Conservation (phyloP, 1,140 invertebrate genomes). For the Scaptomyza hsui region DNA sequence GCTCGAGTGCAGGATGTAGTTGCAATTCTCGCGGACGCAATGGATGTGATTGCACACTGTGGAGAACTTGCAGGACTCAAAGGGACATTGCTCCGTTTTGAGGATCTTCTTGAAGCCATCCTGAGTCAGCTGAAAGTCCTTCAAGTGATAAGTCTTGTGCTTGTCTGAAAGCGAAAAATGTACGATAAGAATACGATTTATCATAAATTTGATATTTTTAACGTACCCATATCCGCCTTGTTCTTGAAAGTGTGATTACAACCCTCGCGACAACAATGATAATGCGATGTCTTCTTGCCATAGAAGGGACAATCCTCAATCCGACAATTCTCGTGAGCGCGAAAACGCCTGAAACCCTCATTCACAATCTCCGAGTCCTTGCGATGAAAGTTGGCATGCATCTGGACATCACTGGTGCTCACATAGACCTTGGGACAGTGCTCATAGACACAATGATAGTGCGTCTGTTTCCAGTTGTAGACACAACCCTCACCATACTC, state of each 20-base stretch:
- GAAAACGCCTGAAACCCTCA: slow-evolving; percentile 88
- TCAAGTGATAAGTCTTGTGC: slow-evolving; percentile 99
- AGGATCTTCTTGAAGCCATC: slow-evolving; percentile 99
- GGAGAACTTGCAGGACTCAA: slow-evolving; percentile 95
- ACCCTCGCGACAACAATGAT: slow-evolving; percentile 95
- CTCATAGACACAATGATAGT: slow-evolving; percentile 98
- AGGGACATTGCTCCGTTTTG: slow-evolving; percentile 97
- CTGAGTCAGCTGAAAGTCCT: slow-evolving; percentile 96
- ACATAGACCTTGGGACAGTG: slow-evolving; percentile 99
- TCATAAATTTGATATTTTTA: neutral
- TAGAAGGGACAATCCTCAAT: slow-evolving; percentile 93
- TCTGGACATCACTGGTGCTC: slow-evolving; percentile 99
- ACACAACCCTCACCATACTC: slow-evolving; percentile 89
- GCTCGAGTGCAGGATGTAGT: slow-evolving; percentile 97
- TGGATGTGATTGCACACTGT: slow-evolving; percentile 99
- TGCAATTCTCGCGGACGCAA: slow-evolving; percentile 97
- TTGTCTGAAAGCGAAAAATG: slow-evolving; percentile 92
- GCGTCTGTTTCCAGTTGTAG: slow-evolving; percentile 98
- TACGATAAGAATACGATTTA: no score
- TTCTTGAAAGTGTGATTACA: slow-evolving; percentile 99
- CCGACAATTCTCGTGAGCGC: slow-evolving; percentile 81
- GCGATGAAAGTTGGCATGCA: slow-evolving; percentile 99
- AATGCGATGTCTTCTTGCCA: slow-evolving; percentile 98
- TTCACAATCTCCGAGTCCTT: slow-evolving; percentile 99
- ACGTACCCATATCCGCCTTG: slow-evolving; percentile 99